Evolutionary conservation across 2,888 invertebrate genomes (phyloP).

Genomic region (Nomada lathburiana): DNA sequence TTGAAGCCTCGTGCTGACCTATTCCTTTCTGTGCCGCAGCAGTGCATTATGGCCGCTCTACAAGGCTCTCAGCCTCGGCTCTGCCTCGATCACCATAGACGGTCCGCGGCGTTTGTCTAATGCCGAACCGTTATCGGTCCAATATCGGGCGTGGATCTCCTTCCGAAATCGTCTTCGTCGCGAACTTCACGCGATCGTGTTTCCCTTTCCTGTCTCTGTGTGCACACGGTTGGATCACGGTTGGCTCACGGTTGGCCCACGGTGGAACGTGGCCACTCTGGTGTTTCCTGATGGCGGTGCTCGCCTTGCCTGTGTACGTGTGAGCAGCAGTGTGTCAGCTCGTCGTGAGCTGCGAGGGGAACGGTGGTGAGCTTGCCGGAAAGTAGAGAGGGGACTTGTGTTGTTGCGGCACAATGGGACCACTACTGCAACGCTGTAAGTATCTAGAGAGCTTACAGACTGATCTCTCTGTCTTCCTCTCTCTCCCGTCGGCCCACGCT

Average conservation of each 20-base stretch:
- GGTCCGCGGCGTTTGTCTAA: constrained; percentile 41
- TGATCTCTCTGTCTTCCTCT: constrained; percentile 53
- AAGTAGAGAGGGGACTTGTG: constrained; percentile 71
- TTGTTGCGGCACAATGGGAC: constrained; percentile 78
- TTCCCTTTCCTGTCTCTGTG: not conserved
- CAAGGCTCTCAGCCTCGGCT: constrained; percentile 62
- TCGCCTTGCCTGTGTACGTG: constrained; percentile 38
- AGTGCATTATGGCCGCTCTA: constrained; percentile 83
- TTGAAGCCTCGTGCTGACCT: constrained; percentile 82
- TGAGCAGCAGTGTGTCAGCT: constrained; percentile 56
- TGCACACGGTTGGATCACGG: not conserved
- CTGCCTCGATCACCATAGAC: constrained; percentile 64
- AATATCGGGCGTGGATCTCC: constrained; percentile 17
- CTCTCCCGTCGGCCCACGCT: not conserved
- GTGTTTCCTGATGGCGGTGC: constrained; percentile 58
- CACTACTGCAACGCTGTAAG: constrained; percentile 77
- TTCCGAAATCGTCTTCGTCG: constrained; percentile 11
- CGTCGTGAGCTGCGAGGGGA: constrained; percentile 52
- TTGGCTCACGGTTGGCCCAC: constrained; percentile 8
- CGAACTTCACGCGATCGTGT: constrained; percentile 4
- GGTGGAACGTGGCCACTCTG: constrained; percentile 46
- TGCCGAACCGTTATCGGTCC: constrained; percentile 39
- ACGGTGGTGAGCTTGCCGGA: constrained; percentile 63
- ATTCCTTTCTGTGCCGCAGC: constrained; percentile 82
- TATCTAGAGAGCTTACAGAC: constrained; percentile 74